Conservation (phyloP, 92 coral and sea anemone genomes). For the Zoanthus solanderi region DNA sequence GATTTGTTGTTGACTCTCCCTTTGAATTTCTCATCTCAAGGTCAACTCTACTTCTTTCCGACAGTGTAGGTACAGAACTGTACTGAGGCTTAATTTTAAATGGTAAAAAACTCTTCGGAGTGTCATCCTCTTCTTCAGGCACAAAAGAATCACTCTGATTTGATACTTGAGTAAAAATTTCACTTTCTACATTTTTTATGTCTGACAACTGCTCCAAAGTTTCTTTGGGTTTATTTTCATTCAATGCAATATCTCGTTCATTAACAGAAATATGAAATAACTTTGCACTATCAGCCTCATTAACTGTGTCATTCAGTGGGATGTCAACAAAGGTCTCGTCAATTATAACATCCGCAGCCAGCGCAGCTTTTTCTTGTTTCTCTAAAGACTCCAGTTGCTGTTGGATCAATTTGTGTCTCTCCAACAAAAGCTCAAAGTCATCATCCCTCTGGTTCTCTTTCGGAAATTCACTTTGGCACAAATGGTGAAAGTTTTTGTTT, state of each 20-base stretch:
- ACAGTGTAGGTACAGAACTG: slow-evolving; percentile 76
- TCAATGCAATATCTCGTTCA: neutral
- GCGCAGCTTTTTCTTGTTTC: slow-evolving; percentile 70
- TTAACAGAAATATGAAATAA: too few species aligned
- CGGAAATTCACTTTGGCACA: slow-evolving; percentile 37
- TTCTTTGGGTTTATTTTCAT: neutral
- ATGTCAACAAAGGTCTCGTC: slow-evolving; percentile 95
- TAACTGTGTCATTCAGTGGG: slow-evolving; percentile 73
- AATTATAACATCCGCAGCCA: slow-evolving; percentile 69
- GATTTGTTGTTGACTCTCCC: slow-evolving; percentile 2
- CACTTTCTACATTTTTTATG: neutral
- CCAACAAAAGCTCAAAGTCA: slow-evolving; percentile 86
- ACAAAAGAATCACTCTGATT: slow-evolving; percentile 23
- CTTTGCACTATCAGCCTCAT: neutral
- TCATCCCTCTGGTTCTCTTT: slow-evolving; percentile 59
- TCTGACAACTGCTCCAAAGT: neutral
- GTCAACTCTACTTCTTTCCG: slow-evolving; percentile 85
- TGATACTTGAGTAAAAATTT: slow-evolving; percentile 28
- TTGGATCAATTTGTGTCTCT: slow-evolving; percentile 87
- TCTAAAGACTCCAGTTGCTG: slow-evolving; percentile 87
- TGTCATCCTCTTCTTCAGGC: slow-evolving; percentile 9
- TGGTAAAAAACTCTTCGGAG: slow-evolving; percentile 72
- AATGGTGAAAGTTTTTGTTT: neutral
- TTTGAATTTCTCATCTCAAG: slow-evolving; percentile 47
- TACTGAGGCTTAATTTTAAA: slow-evolving; percentile 79